Evolutionary conservation across 2,888 invertebrate genomes (phyloP).

Genomic region (Dicranocentrus wangi): DNA sequence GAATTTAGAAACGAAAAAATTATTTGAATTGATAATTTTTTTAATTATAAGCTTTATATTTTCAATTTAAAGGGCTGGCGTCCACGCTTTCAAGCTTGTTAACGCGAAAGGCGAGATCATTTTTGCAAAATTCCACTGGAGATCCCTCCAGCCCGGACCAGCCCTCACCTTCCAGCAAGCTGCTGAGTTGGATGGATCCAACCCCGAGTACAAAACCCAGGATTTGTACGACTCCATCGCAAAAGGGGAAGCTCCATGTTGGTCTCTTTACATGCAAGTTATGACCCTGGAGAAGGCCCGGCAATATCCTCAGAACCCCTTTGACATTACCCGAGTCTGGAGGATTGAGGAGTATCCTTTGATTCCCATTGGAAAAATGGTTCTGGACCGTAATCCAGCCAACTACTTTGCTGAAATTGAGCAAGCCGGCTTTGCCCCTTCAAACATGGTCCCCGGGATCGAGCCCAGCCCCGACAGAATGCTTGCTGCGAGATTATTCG

Average conservation of each 20-base stretch:
- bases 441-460: constrained; percentile 62
- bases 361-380: constrained; percentile 55
- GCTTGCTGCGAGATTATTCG: constrained; percentile 55
- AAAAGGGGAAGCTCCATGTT: constrained; percentile 42
- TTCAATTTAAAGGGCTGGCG: too few species aligned
- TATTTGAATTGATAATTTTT: too few species aligned
- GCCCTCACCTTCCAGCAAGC: constrained; percentile 83
- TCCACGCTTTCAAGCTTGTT: constrained; percentile 92
- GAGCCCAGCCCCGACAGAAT: constrained; percentile 58
- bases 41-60: too few species aligned
- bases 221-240: constrained; percentile 65
- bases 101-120: constrained; percentile 81
- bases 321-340: constrained; percentile 64
- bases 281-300: constrained; percentile 61
- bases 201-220: constrained; percentile 81
- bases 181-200: constrained; percentile 81
- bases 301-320: constrained; percentile 44
- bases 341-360: constrained; percentile 49
- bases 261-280: constrained; percentile 61
- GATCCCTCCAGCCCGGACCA: constrained; percentile 90
- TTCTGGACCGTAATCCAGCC: constrained; percentile 37
- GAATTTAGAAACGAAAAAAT: too few species aligned
- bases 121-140: constrained; percentile 82
- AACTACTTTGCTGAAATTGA: constrained; percentile 60
- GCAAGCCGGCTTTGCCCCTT: constrained; percentile 47